phyloP scores from a whole-genome alignment of 2,797 vertebrate genomes.

The Takifugu ocellatus region DNA sequence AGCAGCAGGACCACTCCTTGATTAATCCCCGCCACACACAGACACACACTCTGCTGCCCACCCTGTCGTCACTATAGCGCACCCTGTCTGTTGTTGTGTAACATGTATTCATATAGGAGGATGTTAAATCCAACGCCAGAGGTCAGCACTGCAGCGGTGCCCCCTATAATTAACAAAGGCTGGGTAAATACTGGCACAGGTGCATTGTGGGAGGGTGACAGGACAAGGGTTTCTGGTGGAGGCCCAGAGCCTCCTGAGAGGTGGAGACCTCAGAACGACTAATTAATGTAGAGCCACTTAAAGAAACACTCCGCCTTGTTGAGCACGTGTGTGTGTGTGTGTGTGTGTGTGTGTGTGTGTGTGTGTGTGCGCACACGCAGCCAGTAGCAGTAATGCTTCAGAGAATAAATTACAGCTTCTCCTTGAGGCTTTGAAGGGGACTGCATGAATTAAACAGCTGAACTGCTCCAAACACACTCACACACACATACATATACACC shows the following conservation, averaged over 20 bases:
- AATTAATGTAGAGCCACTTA: constrained; percentile 58
- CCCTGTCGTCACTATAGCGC: too few relatives aligned
- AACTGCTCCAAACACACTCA: constrained; percentile 24
- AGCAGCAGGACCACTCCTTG: too few relatives aligned
- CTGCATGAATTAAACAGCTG: constrained; percentile 64
- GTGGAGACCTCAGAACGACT: constrained; percentile 32
- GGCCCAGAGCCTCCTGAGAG: constrained; percentile 25
- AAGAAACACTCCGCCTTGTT: constrained; percentile 29
- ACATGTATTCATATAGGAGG: too few relatives aligned
- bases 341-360: constrained; percentile 13
- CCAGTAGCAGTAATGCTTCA: constrained; percentile 34
- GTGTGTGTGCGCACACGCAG: constrained; percentile 9
- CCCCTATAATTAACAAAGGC: constrained; percentile 23
- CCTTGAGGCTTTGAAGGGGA: constrained; percentile 52
- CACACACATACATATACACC: constrained; percentile 8
- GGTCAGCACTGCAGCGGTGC: too few relatives aligned
- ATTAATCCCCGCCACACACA: too few relatives aligned
- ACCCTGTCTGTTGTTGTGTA: too few relatives aligned
- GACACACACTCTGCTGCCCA: background rate
- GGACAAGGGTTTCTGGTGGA: constrained; percentile 24
- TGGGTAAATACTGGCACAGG: constrained; percentile 33
- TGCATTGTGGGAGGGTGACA: constrained; percentile 43
- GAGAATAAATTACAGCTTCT: constrained; percentile 59
- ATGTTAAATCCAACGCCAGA: too few relatives aligned
- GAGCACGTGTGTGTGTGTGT: constrained; percentile 7